Base-by-base conservation (phyloP, 30 jellyfish, hydroid and myxozoan genomes). In the Rhopilema esculentum region DNA sequence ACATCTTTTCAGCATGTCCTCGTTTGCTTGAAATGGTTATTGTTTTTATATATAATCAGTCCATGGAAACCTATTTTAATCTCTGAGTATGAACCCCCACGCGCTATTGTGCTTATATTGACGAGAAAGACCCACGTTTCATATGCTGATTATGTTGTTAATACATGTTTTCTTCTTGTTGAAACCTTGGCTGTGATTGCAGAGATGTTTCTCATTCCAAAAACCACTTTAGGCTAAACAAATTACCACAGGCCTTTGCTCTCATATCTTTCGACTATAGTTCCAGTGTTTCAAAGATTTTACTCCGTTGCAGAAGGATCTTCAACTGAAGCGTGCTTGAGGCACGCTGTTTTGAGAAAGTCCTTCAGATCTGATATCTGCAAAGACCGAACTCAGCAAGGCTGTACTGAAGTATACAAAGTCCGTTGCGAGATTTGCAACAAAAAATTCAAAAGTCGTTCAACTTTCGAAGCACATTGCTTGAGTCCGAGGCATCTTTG, bases 391-490 rank as follows among this genome's bases (percentile, higher is more conserved):
- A n/a, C n/a, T n/a, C n/a, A 2, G 6, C 57, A 2, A 40, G 12
- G 12, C 57, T 40, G 57, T 40, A 12, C 57, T 12, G 57, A 40
- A n/a, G 64, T 0, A 30, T 73, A 0, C 70, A 32, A 28, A 17
- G 69, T 33, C 27, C 49, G 76, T 4, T 87, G 95, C 53, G 76
- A 30, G 27, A 49, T 77, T 24, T 87, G 95, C 66, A 27, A 27
- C 0, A 87, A 77, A 72, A 12, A 31, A 20, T 87, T 77, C 31
- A 50, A 73, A 52, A 76, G 90, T 71, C 31, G 27, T 27, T 57
- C 95, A 9, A 87, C 95, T 8, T 71, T 76, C 23, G 49, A 63
- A 22, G 80, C 90, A 24, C 95, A 87, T 33, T 73, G 69, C 72
- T 25, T 16, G 65, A 76, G 90, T 28, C 82, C 80, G 57, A 77